phyloP scores from a whole-genome alignment of 2,888 invertebrate species.

The Drosophila lacicola region DNA sequence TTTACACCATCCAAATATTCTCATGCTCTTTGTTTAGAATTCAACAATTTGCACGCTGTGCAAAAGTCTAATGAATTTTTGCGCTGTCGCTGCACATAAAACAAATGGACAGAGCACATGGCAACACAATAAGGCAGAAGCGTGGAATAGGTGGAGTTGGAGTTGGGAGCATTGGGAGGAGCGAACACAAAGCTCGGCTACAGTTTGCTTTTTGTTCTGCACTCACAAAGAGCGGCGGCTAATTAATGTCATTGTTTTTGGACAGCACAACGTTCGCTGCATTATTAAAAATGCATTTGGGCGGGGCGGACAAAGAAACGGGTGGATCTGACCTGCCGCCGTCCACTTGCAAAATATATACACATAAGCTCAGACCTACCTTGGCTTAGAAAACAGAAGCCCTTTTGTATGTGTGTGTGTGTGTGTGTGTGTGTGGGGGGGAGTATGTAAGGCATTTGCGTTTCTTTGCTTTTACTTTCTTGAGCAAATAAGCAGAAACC shows the following conservation, averaged over 20 bases:
- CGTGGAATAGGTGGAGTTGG: constrained; percentile 12
- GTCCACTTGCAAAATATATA: constrained; percentile 34
- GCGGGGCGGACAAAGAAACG: constrained; percentile 17
- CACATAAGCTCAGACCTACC: constrained; percentile 17
- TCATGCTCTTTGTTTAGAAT: constrained; percentile 61
- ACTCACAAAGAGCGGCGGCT: constrained; percentile 70
- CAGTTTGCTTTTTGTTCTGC: constrained; percentile 60
- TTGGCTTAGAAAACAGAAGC: constrained; percentile 16
- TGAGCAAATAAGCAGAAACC: constrained; percentile 60
- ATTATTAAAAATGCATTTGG: constrained; percentile 72
- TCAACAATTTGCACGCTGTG: constrained; percentile 64
- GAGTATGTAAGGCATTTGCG: constrained; percentile 23
- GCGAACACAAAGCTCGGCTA: constrained; percentile 50
- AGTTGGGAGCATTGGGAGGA: constrained; percentile 12
- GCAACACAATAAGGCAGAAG: constrained; percentile 45
- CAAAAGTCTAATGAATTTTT: constrained; percentile 79
- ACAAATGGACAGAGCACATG: constrained; percentile 55
- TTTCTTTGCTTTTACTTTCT: constrained; percentile 68
- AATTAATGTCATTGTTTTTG: constrained; percentile 79
- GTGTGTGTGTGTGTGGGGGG: neutral
- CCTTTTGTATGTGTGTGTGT: constrained; percentile 3
- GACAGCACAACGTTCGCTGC: constrained; percentile 58
- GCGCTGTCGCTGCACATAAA: constrained; percentile 70
- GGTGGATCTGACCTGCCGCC: constrained; percentile 3
- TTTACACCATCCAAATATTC: constrained; percentile 44